Base-by-base conservation (phyloP, 2,797 vertebrate species). In the Hydrolagus colliei region DNA sequence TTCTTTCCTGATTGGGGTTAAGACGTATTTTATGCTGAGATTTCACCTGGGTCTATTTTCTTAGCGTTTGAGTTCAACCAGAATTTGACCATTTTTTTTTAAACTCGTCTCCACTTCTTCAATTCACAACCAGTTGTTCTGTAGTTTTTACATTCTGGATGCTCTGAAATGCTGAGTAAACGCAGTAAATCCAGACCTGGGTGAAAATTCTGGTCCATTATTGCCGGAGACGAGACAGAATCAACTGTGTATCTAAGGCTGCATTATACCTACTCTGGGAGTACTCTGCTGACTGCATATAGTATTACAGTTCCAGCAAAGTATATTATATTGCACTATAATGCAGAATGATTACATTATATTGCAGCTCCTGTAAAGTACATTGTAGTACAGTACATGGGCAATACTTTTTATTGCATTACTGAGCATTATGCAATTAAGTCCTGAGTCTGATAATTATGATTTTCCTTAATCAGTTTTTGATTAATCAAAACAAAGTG, bases 341-440 rank as follows among this genome's bases (percentile, higher is more conserved):
- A 68, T 84, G 71, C 65, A 84, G 79, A 84, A 84, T 65, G 71
- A 84, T 68, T 68, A 84, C 79, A 84, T 84, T 84, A 71, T 71
- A 84, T 68, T 84, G 67, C 65, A 71, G 65, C 79, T 35, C 16
- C 27, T 71, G 79, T 65, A 84, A 32, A 84, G 79, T 84, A 84
- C 65, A 71, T 84, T 84, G 71, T 71, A 32, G 35, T 84, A 71
- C 65, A 84, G 79, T 68, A 68, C 79, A 71, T 84, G 65, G 67
- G 67, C 79, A 84, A 68, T 84, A 84, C 79, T 84, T 84, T 84
- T 84, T 84, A 84, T 84, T 84, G 71, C 79, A 65, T 52, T 68
- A 84, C 65, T 84, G 20, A 14, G 32, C 65, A 71, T 84, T 84
- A 84, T 63, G 71, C 79, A 84, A 14, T 84, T 63, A 84, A 84